Base-by-base conservation (phyloP, 2,113 vertebrate genomes). In the Pygathrix nemaeus region DNA sequence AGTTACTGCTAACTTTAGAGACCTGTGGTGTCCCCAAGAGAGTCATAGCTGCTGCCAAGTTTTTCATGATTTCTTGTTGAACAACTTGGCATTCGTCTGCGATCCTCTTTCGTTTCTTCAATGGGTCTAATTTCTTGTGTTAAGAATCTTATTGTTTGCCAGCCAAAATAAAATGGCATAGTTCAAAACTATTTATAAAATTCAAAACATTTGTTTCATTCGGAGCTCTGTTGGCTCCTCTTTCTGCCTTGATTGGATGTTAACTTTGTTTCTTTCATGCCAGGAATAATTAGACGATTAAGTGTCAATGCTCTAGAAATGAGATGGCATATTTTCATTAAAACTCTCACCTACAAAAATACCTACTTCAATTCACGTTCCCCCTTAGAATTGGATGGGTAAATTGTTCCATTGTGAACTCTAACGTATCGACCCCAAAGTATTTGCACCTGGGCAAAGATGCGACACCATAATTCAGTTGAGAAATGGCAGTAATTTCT, bases 201-300 rank as follows among this genome's bases (percentile, higher is more conserved):
- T 97, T 98, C 93, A 79, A 89, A 97, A 95, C 95, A 93, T 87
- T 85, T 73, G 20, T 94, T 82, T 90, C 61, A 72, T 64, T 85
- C 0, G 6, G 93, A 64, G 72, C 43, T 92, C 73, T 64, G 35
- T 87, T 45, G 14, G 81, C 35, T 97, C 96, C 84, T 55, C 66
- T 96, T 94, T 96, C 73, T 97, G 55, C 81, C 78, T 97, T 13
- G 3, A 90, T 93, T 20, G 0, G 87, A 75, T 76, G 81, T 96
- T 97, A 90, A 90, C 87, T 95, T 97, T 52, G 10, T 97, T 92
- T 94, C 90, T 96, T 98, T 97, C 86, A 87, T 97, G 94, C 91
- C 92, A 93, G 79, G 90, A 97, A 93, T 97, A 97, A 97, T 97
- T 97, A 98, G 97, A 96, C 92, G 96, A 97, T 94, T 98, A 95